A percentile compares a stretch with the other conserved stretches of the same genome.
phyloP scores from a whole-genome alignment of 2,888 invertebrate species.

The Baccha elongata region DNA sequence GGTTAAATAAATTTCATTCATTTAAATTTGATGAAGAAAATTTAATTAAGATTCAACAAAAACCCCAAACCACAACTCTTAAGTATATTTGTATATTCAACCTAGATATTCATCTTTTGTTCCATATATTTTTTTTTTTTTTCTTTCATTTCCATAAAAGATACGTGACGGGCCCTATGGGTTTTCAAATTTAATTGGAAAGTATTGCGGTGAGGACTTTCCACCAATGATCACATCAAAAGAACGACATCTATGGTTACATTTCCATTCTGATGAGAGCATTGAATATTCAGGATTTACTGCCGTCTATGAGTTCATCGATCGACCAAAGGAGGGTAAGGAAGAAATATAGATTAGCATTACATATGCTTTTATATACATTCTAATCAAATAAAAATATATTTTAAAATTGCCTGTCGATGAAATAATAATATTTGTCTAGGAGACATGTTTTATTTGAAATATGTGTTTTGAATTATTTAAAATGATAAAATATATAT shows the following conservation, averaged over 20 bases:
- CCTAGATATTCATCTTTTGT: constrained; percentile 19
- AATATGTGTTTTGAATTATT: background rate
- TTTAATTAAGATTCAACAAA: constrained; percentile 44
- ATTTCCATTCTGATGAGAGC: constrained; percentile 91
- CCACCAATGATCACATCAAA: constrained; percentile 89
- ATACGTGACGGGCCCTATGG: constrained; percentile 92
- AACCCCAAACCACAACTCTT: background rate
- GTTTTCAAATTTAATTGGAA: constrained; percentile 86
- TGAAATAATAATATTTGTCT: background rate
- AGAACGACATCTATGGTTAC: constrained; percentile 89
- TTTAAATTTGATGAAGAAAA: constrained; percentile 39
- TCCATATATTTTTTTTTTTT: background rate
- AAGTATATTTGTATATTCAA: no score
- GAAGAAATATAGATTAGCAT: background rate
- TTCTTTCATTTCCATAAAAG: constrained; percentile 73
- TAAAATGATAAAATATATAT: background rate
- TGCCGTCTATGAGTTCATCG: constrained; percentile 88
- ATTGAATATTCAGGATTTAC: constrained; percentile 91
- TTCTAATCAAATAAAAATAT: no score
- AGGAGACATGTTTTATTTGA: background rate
- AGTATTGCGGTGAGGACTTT: constrained; percentile 88
- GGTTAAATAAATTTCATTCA: constrained; percentile 35
- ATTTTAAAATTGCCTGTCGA: no score
- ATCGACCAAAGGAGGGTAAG: constrained; percentile 85
- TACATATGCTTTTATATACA: no score